A percentile compares a stretch with the other conserved stretches of the same genome.
Conservation (phyloP, 2,888 invertebrate species). For the Drosophila mercatorum region DNA sequence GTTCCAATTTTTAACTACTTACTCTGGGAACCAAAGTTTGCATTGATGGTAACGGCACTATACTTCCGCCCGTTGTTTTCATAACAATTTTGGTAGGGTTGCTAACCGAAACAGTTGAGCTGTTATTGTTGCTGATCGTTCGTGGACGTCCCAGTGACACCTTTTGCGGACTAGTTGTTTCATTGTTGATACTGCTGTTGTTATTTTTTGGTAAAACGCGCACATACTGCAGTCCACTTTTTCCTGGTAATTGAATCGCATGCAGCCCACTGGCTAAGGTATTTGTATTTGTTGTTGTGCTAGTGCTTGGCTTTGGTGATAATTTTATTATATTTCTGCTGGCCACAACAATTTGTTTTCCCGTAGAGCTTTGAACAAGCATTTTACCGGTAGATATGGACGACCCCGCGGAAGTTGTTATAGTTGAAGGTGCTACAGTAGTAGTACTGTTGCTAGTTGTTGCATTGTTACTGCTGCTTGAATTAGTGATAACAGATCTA, state of each 20-base stretch:
- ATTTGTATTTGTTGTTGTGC: constrained; percentile 25
- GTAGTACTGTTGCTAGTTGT: constrained; percentile 13
- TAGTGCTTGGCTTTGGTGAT: constrained; percentile 67
- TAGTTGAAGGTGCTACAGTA: constrained; percentile 1
- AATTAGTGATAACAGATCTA: constrained; percentile 32
- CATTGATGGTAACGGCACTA: constrained; percentile 68
- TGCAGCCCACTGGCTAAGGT: constrained; percentile 64
- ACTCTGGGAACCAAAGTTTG: constrained; percentile 68
- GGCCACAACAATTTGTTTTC: constrained; percentile 82
- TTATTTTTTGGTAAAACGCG: constrained; percentile 86
- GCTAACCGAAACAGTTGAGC: constrained; percentile 25
- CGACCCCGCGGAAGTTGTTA: constrained; percentile 17
- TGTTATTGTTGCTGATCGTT: constrained; percentile 25
- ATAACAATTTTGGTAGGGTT: constrained; percentile 73
- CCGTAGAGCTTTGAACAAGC: constrained; percentile 72
- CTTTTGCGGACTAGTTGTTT: constrained; percentile 60
- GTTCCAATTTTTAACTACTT: constrained; percentile 10
- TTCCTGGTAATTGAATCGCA: constrained; percentile 81
- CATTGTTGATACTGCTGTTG: background rate
- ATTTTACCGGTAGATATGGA: constrained; percentile 62
- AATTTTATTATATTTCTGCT: constrained; percentile 82
- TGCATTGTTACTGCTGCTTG: constrained; percentile 6
- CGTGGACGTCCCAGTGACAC: constrained; percentile 72
- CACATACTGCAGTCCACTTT: constrained; percentile 87
- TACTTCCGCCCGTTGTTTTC: constrained; percentile 72